These are phyloP conservation scores for Drosophila kambysellisi DNA, from an alignment of 2,888 invertebrate species.

Conservation along the genomic window DNA sequence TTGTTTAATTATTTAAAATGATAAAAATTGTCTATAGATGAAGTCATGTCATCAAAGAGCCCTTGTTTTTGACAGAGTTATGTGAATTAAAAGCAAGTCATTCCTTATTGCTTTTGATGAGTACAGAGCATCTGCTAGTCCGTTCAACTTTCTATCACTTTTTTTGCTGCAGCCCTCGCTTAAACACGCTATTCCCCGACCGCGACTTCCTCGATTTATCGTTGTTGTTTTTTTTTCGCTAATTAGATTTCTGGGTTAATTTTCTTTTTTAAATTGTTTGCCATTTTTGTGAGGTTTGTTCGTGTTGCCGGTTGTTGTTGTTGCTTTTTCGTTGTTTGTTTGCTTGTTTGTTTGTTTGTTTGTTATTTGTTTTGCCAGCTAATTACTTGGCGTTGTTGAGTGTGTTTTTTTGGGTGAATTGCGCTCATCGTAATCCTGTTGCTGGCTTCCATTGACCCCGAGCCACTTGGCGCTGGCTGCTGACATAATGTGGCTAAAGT, in stretches of 20 bases:
- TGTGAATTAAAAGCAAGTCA: not conserved
- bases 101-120: not conserved
- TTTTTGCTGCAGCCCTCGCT: conserved; percentile 17
- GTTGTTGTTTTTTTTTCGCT: conserved; percentile 43
- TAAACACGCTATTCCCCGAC: conserved; percentile 22
- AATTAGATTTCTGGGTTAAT: conserved; percentile 83
- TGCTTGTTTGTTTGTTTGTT: conserved; percentile 51
- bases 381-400: conserved; percentile 55
- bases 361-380: conserved; percentile 66
- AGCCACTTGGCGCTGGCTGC: conserved; percentile 1
- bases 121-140: conserved; percentile 6
- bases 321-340: conserved; percentile 40
- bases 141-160: not conserved
- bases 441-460: conserved; percentile 47
- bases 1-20: not conserved
- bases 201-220: not conserved
- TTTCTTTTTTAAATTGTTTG: conserved; percentile 57
- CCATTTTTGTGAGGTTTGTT: conserved; percentile 42
- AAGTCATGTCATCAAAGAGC: not conserved
- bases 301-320: conserved; percentile 22
- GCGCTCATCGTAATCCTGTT: conserved; percentile 36
- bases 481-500: conserved; percentile 25
- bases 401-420: conserved; percentile 13
- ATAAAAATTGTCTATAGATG: not conserved
- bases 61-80: not conserved